Evolutionary conservation across 2,113 vertebrate species (phyloP).

Genomic region (Nannospalax galili): DNA sequence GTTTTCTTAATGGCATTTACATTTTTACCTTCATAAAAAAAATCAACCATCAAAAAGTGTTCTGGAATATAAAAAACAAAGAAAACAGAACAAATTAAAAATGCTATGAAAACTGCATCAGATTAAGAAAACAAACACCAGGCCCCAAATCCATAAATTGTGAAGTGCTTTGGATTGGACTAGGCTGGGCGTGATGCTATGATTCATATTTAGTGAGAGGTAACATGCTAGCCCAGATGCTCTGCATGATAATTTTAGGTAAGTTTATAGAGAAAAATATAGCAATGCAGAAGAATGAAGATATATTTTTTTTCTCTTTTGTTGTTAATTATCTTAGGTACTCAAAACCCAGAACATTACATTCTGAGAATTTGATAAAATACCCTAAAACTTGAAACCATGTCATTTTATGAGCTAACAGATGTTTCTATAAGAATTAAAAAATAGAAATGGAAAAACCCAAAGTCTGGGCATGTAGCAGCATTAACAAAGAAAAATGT

Average conservation of each 20-base stretch:
- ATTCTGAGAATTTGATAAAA: constrained; percentile 37
- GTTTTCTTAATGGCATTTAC: background rate
- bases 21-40: background rate
- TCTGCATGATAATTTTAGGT: background rate
- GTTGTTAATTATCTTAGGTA: background rate
- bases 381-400: background rate
- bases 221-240: background rate
- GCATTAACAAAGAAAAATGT: constrained; percentile 22
- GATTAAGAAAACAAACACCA: background rate
- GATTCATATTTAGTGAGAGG: constrained; percentile 22
- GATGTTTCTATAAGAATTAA: background rate
- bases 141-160: background rate
- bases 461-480: background rate
- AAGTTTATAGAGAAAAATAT: background rate
- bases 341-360: constrained; percentile 9
- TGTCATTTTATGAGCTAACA: constrained; percentile 7
- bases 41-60: background rate
- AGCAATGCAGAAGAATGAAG: background rate
- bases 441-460: background rate
- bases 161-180: background rate
- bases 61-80: background rate
- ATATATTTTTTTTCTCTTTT: background rate
- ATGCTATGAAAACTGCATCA: background rate
- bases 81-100: background rate
- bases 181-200: background rate